phyloP scores from a whole-genome alignment of 2,888 invertebrate species.

The Acanthosepion pharaonis region DNA sequence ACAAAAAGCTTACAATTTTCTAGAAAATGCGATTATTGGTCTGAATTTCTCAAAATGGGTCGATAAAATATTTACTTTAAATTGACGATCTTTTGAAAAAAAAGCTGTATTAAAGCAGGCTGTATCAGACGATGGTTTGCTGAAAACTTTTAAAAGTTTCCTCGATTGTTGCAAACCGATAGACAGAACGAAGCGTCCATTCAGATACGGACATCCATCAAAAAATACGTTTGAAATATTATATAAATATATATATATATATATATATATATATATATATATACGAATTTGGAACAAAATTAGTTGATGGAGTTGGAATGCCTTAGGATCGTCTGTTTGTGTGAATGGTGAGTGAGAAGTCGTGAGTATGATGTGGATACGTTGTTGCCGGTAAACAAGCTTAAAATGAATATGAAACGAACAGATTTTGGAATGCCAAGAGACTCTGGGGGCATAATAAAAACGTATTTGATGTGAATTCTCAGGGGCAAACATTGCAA shows the following conservation, averaged over 20 bases:
- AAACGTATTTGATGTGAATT: constrained; percentile 11
- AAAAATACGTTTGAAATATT: background rate
- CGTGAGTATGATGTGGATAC: background rate
- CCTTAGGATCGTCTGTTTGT: background rate
- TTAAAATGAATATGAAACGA: background rate
- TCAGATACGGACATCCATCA: no score
- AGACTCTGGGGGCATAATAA: background rate
- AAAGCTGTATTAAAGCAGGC: no score
- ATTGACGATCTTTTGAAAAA: no score
- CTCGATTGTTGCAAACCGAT: no score
- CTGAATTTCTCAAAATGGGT: no score
- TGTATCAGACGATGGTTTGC: no score
- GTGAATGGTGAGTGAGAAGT: background rate
- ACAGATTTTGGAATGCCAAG: background rate
- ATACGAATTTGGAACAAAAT: background rate
- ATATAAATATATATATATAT: constrained; percentile 4
- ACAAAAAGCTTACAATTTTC: no score
- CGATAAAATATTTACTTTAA: no score
- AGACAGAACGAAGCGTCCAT: no score
- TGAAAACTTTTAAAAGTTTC: no score
- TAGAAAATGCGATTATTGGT: no score
- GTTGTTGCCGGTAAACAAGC: background rate
- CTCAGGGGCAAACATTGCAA: background rate
- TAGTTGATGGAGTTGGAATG: background rate
- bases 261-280: constrained; percentile 33